Evolutionary conservation across 2,797 vertebrate species (phyloP).

Genomic region (Lepilemur septentrionalis): DNA sequence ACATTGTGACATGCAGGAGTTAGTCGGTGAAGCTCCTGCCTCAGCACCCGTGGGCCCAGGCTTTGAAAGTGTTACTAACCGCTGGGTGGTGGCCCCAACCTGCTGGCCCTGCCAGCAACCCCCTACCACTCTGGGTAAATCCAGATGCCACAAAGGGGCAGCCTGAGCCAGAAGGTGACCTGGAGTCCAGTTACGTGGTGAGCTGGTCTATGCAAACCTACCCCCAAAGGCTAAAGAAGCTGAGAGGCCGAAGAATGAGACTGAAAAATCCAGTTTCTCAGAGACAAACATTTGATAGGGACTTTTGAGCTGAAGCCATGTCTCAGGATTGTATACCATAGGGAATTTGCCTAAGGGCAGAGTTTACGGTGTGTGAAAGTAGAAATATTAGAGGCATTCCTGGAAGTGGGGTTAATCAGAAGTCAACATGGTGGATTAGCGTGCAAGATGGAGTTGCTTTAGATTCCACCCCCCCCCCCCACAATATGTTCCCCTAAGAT

Average conservation of each 20-base stretch:
- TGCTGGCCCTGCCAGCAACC: neutral
- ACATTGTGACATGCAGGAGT: rapidly evolving
- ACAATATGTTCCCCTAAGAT: neutral
- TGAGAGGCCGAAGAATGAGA: no score
- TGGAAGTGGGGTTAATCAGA: no score
- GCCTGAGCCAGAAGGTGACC: neutral
- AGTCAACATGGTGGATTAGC: no score
- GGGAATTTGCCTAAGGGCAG: no score
- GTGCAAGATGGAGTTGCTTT: no score
- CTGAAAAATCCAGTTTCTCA: no score
- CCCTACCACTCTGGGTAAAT: neutral
- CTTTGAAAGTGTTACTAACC: neutral
- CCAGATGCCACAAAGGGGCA: neutral
- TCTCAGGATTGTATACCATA: no score
- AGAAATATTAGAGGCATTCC: no score
- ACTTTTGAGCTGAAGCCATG: no score
- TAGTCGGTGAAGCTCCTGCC: neutral
- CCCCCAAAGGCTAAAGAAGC: neutral
- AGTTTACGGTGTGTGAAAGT: no score
- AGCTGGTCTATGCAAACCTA: no score
- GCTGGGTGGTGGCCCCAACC: neutral
- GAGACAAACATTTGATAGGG: no score
- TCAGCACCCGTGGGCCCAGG: neutral
- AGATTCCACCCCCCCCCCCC: neutral
- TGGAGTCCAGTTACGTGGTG: neutral